Conservation (phyloP, 2,797 vertebrate species). For the Pachyuromys duprasi region DNA sequence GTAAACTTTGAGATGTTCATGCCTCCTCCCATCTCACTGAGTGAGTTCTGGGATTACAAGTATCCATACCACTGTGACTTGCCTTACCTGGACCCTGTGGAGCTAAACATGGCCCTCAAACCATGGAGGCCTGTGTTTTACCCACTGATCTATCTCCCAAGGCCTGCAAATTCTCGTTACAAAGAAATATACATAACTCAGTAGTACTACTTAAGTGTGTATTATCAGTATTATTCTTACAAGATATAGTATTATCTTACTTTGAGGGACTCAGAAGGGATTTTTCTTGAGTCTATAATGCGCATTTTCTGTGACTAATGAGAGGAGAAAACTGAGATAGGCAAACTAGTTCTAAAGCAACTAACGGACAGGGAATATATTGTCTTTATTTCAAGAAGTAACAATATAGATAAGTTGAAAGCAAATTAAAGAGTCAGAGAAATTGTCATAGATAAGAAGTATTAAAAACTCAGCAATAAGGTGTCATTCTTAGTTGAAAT, state of each 20-base stretch:
- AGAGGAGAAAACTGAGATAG: not conserved
- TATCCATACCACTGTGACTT: not conserved
- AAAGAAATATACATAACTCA: not conserved
- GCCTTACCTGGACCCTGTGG: not conserved
- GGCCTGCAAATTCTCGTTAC: not conserved
- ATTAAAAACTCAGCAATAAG: not conserved
- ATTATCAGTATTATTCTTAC: not conserved
- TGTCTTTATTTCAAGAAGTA: not conserved
- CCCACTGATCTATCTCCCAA: not conserved
- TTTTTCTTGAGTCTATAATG: not conserved
- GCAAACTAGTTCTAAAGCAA: not conserved
- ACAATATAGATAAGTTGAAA: not conserved
- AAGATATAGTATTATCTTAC: not conserved
- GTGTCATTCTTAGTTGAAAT: not conserved
- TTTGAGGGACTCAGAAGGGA: not conserved
- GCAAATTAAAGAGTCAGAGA: not conserved
- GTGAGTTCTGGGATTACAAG: not conserved
- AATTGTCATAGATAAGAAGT: not conserved
- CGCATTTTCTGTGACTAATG: constrained; percentile 12
- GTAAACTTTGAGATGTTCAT: not conserved
- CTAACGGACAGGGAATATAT: not conserved
- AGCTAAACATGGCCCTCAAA: not conserved
- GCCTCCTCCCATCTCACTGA: not conserved
- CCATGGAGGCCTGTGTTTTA: not conserved
- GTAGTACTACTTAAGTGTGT: not conserved